Conservation (phyloP, 2,888 invertebrate genomes). For the Trichopoda pennipes region DNA sequence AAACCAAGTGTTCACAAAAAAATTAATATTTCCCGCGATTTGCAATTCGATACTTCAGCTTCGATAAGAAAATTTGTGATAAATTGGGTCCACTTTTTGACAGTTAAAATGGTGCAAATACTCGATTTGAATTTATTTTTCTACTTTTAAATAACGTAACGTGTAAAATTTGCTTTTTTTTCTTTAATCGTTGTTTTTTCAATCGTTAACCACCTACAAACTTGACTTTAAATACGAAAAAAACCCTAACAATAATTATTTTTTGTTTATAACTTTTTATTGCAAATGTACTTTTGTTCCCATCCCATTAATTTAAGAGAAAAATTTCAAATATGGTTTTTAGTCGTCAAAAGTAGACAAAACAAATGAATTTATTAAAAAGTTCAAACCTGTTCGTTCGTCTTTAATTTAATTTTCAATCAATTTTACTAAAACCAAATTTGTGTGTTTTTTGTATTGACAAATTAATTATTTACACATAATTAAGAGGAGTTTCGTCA, state of each 20-base stretch:
- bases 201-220: no score
- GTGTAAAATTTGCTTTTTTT: no score
- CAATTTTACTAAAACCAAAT: conserved; percentile 29
- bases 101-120: no score
- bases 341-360: conserved; percentile 1
- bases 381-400: conserved; percentile 57
- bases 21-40: no score
- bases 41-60: no score
- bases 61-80: no score
- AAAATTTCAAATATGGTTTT: not conserved
- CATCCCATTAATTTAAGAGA: conserved; percentile 10
- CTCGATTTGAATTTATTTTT: no score
- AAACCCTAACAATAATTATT: conserved; percentile 1
- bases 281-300: conserved; percentile 3
- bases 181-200: no score
- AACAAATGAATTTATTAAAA: conserved; percentile 31
- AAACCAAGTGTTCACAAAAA: no score
- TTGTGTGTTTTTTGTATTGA: conserved; percentile 22
- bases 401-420: conserved; percentile 24
- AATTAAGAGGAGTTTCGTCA: conserved; percentile 35
- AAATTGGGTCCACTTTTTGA: no score
- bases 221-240: no score
- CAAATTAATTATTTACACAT: conserved; percentile 54
- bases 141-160: no score
- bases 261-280: conserved; percentile 17